Evolutionary conservation across 2,888 invertebrate species (phyloP), one percentile per base, ranked within the genome.

Genomic region (Zonitis immaculata): DNA sequence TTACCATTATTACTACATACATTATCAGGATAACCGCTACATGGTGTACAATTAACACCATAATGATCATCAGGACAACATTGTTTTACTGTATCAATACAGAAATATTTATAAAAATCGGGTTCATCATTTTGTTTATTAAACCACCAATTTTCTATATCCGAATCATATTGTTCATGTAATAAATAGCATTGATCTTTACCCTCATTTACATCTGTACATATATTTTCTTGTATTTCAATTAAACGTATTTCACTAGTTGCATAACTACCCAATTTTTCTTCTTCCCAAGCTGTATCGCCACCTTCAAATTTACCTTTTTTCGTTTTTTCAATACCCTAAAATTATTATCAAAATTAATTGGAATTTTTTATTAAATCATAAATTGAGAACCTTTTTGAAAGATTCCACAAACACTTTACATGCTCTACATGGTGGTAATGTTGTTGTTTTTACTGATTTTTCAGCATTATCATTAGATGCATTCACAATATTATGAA

Each of bases 201-300:
- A 28, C 88, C 85, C 59, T 85, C 85, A 43, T 78, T 78, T 0
- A 87, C 80, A 56, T 91, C 91, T 12, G 82, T 81, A 73, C 97
- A 97, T 6, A 95, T 76, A 18, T 84, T 79, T 68, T 96, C 95
- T 75, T 94, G 89, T 49, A 96, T 92, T 74, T 97, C 97, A 11
- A 92, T 85, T 35, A 96, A 78, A 45, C 97, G 81, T 20, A 95
- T 86, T 79, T 95, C 96, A 73, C 95, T 93, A 8, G 82, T 87
- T 58, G 87, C 84, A 72, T 95, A 95, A 1, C 86, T 84, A 47
- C 86, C 85, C 48, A 91, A 76, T 64, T 91, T 91, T 68, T 91
- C 87, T 73, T 93, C 91, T 72, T 95, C 95, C 93, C 95, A 95
- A 5, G 91, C 92, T 0, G 93, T 85, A 73, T 95, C 95, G 1